A percentile compares a stretch with the other conserved stretches of the same genome.
Evolutionary conservation across 2,797 vertebrate genomes (phyloP).

Genomic region (Pangasius mekongensis): DNA sequence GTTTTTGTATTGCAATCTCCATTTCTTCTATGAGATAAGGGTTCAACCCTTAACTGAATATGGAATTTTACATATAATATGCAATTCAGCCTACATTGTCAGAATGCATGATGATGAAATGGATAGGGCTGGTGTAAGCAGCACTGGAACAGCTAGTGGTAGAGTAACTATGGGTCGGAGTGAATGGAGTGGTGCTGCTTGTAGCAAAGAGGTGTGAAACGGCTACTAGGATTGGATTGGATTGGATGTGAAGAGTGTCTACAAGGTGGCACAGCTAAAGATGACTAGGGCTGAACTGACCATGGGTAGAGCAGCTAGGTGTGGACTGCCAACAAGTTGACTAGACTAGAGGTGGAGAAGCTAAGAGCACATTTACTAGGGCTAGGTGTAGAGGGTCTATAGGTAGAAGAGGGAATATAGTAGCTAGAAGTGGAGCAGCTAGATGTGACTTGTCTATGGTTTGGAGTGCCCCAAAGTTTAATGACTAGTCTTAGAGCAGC

Average conservation of each 20-base stretch:
- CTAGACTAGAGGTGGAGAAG: not conserved
- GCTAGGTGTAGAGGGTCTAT: not conserved
- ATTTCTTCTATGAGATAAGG: constrained; percentile 3
- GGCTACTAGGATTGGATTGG: not conserved
- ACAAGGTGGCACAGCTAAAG: not conserved
- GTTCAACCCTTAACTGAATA: constrained; percentile 8
- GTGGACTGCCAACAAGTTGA: not conserved
- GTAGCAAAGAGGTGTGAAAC: not conserved
- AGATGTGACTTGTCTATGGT: not conserved
- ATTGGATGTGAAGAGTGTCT: not conserved
- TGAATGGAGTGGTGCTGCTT: not conserved
- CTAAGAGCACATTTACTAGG: not conserved
- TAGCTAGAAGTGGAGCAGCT: not conserved
- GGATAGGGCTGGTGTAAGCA: too few species aligned
- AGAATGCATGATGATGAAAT: not conserved
- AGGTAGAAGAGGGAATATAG: not conserved
- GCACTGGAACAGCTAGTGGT: not conserved
- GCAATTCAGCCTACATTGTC: not conserved
- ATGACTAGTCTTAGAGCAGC: not conserved
- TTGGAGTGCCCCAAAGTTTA: not conserved
- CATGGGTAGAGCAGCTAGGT: not conserved
- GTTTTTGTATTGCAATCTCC: not conserved
- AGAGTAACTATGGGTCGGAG: not conserved
- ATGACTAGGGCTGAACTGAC: not conserved
- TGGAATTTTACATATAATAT: constrained; percentile 10